Percentiles rank a stretch among this genome's conserved stretches.
Evolutionary conservation across 2,113 vertebrate genomes (phyloP).

Genomic region (Ictidomys tridecemlineatus): DNA sequence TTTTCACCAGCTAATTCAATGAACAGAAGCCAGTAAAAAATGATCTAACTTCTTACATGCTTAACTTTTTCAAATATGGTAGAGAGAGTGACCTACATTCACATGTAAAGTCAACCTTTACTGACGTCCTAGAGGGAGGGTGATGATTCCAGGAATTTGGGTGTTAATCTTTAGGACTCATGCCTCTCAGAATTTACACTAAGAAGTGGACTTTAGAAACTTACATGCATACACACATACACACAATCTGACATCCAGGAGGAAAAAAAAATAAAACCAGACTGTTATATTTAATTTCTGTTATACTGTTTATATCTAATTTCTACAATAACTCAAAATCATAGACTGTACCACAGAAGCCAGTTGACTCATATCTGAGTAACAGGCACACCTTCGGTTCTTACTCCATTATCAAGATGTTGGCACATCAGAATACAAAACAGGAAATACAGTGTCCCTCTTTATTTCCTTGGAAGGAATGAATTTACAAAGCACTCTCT

Average conservation of each 20-base stretch:
- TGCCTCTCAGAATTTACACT: background rate
- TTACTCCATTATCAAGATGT: background rate
- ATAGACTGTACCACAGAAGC: background rate
- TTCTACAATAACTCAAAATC: background rate
- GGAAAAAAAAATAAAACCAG: background rate
- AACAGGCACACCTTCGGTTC: background rate
- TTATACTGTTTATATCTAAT: background rate
- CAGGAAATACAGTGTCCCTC: background rate
- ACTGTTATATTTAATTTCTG: background rate
- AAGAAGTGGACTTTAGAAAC: constrained; percentile 47
- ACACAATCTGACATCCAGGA: background rate
- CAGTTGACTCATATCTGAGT: background rate
- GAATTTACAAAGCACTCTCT: background rate
- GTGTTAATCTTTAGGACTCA: background rate
- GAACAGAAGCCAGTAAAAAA: constrained; percentile 43
- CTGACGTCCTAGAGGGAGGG: background rate
- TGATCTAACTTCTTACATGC: background rate
- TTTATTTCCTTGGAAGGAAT: background rate
- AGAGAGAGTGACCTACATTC: background rate
- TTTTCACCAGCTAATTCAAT: constrained; percentile 43
- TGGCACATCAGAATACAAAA: background rate
- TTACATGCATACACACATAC: background rate
- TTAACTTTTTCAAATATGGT: constrained; percentile 32
- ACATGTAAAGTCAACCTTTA: background rate
- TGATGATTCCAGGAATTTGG: background rate